Evolutionary conservation across 1,140 invertebrate genomes (phyloP), one percentile per base, ranked within the genome.

Genomic region (Lepidurus apus): DNA sequence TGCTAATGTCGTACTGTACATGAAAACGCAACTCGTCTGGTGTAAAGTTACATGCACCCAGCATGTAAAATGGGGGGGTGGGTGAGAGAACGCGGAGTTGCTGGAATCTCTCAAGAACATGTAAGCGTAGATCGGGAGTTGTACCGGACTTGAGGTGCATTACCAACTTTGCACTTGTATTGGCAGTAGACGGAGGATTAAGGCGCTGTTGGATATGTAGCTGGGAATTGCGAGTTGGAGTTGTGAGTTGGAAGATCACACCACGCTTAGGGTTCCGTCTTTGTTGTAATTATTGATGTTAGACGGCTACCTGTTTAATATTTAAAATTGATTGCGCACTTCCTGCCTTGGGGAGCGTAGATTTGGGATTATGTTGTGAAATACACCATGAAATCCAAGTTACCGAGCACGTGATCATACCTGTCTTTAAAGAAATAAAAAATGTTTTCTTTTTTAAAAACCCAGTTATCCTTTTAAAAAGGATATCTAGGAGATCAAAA

Each of bases 71-170:
- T 10, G 13, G 21, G 17, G 53, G 17, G 53, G 9, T 21, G 53
- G 6, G 53, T 21, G 21, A 9, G 17, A 65, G 17, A 13, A 65
- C 21, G 53, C 17, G 7, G 53, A 34, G 34, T 34, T 34, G 26
- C 34, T 21, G n/a, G 53, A 65, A 65, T 65, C 53, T 13, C 9
- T n/a, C 53, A 21, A 65, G 53, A 21, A 65, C 53, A 65, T 65
- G 53, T 21, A 65, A 13, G 53, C 21, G 8, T 13, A 65, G 53
- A n/a, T 65, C 13, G 17, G 53, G 1, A 65, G 53, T 65, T 65
- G 53, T 65, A 65, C 13, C 53, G 53, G 53, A 65, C 53, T 65
- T 65, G n/a, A 65, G 53, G 53, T 65, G 53, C 53, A 65, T 65
- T 65, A 65, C 13, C 53, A 65, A 65, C 53, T 65, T 65, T 65